Evolutionary conservation across 2,888 invertebrate species (phyloP), one percentile per base, ranked within the genome.

Genomic region (Idaea straminata): DNA sequence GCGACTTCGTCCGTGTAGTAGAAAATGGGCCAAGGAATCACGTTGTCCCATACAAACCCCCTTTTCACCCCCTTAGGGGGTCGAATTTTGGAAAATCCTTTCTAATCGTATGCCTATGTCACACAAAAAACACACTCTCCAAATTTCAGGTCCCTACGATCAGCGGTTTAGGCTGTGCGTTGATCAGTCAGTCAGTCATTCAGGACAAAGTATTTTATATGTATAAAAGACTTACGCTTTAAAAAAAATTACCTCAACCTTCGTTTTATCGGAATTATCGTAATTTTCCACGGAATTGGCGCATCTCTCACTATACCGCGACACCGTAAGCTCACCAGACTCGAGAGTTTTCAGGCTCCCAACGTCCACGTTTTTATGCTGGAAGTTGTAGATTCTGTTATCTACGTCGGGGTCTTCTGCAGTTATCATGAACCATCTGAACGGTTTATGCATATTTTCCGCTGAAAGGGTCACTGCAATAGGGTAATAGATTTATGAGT

Each of bases 381-480:
- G 75, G 47, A 79, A 81, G 58, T 83, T 81, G 15, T 81, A 78
- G 0, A 77, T 73, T 15, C 72, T 81, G 57, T 82, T 77, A 68
- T 91, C 92, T 6, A 87, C 77, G 0, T 83, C 82, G 0, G 92
- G 91, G 63, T 91, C 88, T 63, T 92, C 92, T 0, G 86, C 90
- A 0, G 91, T 91, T 64, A 92, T 89, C 91, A 92, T 91, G 77
- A 91, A 92, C 83, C 85, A 85, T 16, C 84, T 83, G 72, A 92
- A 92, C 0, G 89, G 83, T 0, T 85, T 83, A 0, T 74, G 77
- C 0, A 38, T 34, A 15, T 80, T 68, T 5, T 68, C 77, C 0
- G 86, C 72, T n/a, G 76, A 74, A 16, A 91, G 71, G 10, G 80
- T 81, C 64, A 91, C 91, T 90, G 72, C 10, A 73, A 74, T 38